Conservation (phyloP, 2,113 vertebrate genomes). For the Cavia porcellus region DNA sequence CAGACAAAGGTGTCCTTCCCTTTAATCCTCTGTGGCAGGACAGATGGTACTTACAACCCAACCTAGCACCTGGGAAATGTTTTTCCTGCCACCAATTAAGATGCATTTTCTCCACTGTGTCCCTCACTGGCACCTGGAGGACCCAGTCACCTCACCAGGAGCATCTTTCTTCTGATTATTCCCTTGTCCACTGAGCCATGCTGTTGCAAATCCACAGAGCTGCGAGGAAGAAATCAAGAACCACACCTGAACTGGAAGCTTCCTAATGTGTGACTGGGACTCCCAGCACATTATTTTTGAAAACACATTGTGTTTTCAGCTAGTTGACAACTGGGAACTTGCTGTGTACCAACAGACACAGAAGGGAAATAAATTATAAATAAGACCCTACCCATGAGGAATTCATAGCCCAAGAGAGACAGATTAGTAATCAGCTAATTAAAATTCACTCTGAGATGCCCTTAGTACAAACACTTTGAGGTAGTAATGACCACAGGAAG, state of each 20-base stretch:
- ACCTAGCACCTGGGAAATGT: slow-evolving; percentile 77
- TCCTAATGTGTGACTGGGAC: background rate
- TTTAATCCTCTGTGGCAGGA: slow-evolving; percentile 79
- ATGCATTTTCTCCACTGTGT: slow-evolving; percentile 31
- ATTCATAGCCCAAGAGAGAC: background rate
- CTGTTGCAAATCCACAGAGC: background rate
- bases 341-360: background rate
- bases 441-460: slow-evolving; percentile 5
- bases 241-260: background rate
- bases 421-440: background rate
- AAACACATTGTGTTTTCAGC: background rate
- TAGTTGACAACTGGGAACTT: background rate
- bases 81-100: slow-evolving; percentile 77
- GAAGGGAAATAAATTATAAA: background rate
- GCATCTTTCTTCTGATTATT: background rate
- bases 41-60: slow-evolving; percentile 84
- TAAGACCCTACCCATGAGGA: background rate
- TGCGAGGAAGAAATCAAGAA: background rate
- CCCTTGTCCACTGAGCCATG: background rate
- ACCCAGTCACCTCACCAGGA: background rate
- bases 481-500: background rate
- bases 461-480: background rate
- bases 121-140: slow-evolving; percentile 61
- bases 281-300: background rate
- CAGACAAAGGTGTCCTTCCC: slow-evolving; percentile 63